Conservation (phyloP, 1,140 invertebrate species). For the Mesaphorura yosii region DNA sequence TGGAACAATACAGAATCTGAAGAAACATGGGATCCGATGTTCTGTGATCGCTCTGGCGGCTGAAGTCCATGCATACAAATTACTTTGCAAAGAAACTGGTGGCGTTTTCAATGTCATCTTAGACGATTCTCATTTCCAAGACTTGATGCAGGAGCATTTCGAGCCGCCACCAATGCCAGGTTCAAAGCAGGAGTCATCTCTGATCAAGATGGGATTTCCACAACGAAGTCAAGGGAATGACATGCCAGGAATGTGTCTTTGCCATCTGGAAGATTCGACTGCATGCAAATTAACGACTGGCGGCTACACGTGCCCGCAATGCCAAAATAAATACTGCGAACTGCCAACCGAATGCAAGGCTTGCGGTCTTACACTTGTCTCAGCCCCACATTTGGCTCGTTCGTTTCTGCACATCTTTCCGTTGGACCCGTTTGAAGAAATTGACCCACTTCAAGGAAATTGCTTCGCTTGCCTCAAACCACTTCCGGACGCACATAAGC, state of each 20-base stretch:
- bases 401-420: slow-evolving; percentile 96
- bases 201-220: slow-evolving; percentile 89
- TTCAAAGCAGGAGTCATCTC: slow-evolving; percentile 63
- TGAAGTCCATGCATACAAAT: slow-evolving; percentile 82
- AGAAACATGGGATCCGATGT: slow-evolving; percentile 56
- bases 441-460: slow-evolving; percentile 36
- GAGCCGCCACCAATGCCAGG: slow-evolving; percentile 62
- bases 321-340: slow-evolving; percentile 93
- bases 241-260: slow-evolving; percentile 39
- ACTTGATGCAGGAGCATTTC: slow-evolving; percentile 58
- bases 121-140: slow-evolving; percentile 80
- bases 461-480: slow-evolving; percentile 62
- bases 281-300: slow-evolving; percentile 50
- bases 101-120: slow-evolving; percentile 76
- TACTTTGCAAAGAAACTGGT: slow-evolving; percentile 68
- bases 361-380: slow-evolving; percentile 91
- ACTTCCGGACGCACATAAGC: slow-evolving; percentile 56
- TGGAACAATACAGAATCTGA: slow-evolving; percentile 58
- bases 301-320: slow-evolving; percentile 93
- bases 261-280: slow-evolving; percentile 63
- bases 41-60: slow-evolving; percentile 89
- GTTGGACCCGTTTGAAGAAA: slow-evolving; percentile 68
- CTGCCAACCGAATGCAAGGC: slow-evolving; percentile 90
- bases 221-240: slow-evolving; percentile 44
- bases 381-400: slow-evolving; percentile 88